A percentile compares a stretch with the other conserved stretches of the same genome.
These are phyloP conservation scores for Andrena bucephala DNA, from an alignment of 2,888 invertebrate genomes.

Conservation along the genomic window DNA sequence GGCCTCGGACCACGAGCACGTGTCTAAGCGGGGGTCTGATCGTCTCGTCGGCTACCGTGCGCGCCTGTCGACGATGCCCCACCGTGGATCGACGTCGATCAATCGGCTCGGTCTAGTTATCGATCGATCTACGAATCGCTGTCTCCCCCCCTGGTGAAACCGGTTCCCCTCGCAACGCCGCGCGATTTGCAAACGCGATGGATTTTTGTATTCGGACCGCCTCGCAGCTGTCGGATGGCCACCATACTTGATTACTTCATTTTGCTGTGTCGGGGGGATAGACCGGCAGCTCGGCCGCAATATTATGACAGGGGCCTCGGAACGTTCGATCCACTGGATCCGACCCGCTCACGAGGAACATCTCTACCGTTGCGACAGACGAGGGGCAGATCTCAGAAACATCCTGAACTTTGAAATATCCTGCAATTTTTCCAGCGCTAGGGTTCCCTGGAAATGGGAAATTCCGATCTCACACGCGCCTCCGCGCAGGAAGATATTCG, in stretches of 20 bases:
- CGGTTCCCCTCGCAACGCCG: slow-evolving; percentile 29
- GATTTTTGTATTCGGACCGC: slow-evolving; percentile 25
- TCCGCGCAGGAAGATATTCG: slow-evolving; percentile 16
- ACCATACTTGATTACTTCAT: slow-evolving; percentile 37
- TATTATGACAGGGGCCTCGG: too few relatives aligned
- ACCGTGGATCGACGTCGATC: slow-evolving; percentile 44
- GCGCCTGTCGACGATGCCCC: slow-evolving; percentile 35
- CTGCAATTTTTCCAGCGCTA: too few relatives aligned
- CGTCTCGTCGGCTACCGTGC: slow-evolving; percentile 71
- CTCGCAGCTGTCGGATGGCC: slow-evolving; percentile 12
- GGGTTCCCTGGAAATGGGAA: too few relatives aligned
- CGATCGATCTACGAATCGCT: slow-evolving; percentile 50
- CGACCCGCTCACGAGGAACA: too few relatives aligned
- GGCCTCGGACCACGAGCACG: slow-evolving; percentile 57
- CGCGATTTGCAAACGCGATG: slow-evolving; percentile 32
- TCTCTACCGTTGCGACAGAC: too few relatives aligned
- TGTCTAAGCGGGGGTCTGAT: slow-evolving; percentile 73
- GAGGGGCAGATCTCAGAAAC: too few relatives aligned
- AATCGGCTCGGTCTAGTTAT: slow-evolving; percentile 37
- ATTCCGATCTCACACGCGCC: background rate
- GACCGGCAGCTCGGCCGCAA: background rate
- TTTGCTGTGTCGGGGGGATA: background rate
- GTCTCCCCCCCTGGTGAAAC: slow-evolving; percentile 25
- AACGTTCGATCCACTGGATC: too few relatives aligned
- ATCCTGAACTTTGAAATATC: too few relatives aligned